phyloP scores from a whole-genome alignment of 2,888 invertebrate species.

The Mimachlamys varia region DNA sequence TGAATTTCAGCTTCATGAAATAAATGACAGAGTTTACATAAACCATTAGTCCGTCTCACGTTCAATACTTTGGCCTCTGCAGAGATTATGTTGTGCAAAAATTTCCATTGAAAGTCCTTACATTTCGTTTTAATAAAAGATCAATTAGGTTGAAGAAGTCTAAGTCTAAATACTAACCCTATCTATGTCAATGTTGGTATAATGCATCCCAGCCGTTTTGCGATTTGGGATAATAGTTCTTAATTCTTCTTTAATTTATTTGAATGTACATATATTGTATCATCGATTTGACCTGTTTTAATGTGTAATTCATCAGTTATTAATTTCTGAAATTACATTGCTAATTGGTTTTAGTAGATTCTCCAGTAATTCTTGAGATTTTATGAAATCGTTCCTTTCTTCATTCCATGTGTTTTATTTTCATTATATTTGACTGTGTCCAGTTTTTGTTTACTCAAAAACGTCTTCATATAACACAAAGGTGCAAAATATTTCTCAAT shows the following conservation, averaged over 20 bases:
- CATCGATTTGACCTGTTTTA: too few relatives aligned
- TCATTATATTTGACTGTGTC: background rate
- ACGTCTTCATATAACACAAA: too few relatives aligned
- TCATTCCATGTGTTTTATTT: background rate
- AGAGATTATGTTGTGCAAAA: background rate
- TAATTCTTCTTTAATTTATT: too few relatives aligned
- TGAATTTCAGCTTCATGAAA: background rate
- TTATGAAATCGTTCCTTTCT: background rate
- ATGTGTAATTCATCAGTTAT: too few relatives aligned
- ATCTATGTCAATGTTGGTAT: background rate
- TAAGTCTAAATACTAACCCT: too few relatives aligned
- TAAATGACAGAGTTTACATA: background rate
- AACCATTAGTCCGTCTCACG: background rate
- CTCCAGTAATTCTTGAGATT: background rate
- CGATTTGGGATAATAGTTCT: too few relatives aligned
- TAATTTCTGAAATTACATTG: too few relatives aligned
- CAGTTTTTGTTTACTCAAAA: too few relatives aligned
- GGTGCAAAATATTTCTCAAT: too few relatives aligned
- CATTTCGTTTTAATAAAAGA: background rate
- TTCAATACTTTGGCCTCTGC: background rate
- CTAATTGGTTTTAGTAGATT: background rate
- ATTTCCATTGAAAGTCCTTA: background rate
- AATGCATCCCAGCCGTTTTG: too few relatives aligned
- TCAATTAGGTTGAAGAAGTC: background rate
- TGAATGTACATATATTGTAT: too few relatives aligned